Percentiles rank a stretch among this genome's conserved stretches.
These are phyloP conservation scores for Prostheceraeus crozeri DNA, from an alignment of 2,888 invertebrate species.

Conservation along the genomic window DNA sequence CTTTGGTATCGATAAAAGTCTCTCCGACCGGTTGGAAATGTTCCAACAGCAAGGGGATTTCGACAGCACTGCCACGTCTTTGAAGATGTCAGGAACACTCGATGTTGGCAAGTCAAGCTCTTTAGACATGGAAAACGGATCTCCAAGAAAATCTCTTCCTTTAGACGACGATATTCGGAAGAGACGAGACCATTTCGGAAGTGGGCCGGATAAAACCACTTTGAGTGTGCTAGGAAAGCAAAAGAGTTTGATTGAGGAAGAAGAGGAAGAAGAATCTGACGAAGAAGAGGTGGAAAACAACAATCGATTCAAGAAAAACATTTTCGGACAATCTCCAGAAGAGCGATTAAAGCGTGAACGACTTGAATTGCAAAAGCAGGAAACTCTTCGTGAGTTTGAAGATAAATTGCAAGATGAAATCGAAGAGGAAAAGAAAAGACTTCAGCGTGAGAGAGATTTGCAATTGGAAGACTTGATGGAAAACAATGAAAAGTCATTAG, in stretches of 20 bases:
- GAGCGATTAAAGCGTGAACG: too few relatives aligned
- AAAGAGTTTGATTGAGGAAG: conserved; percentile 32
- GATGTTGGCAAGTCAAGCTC: conserved; percentile 13
- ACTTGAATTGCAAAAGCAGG: conserved; percentile 41
- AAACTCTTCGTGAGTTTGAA: conserved; percentile 42
- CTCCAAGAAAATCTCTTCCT: conserved; percentile 26
- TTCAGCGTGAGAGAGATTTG: conserved; percentile 43
- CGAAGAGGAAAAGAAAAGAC: conserved; percentile 43
- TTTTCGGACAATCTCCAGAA: too few relatives aligned
- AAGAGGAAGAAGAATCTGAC: conserved; percentile 42
- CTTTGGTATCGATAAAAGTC: conserved; percentile 53
- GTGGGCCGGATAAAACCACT: too few relatives aligned
- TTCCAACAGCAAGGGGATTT: conserved; percentile 28
- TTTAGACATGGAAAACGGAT: conserved; percentile 14
- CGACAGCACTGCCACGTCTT: conserved; percentile 15
- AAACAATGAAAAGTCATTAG: too few relatives aligned
- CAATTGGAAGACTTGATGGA: neutral
- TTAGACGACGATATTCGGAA: conserved; percentile 43
- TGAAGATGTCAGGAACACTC: conserved; percentile 10
- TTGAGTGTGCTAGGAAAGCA: conserved; percentile 38
- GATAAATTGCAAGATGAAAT: conserved; percentile 43
- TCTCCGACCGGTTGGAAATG: conserved; percentile 48
- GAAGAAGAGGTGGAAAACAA: conserved; percentile 36
- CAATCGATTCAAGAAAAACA: conserved; percentile 1
- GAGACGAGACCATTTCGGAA: too few relatives aligned